Evolutionary conservation across 2,888 invertebrate genomes (phyloP), one percentile per base, ranked within the genome.

Genomic region (Dermolepida albohirtum): DNA sequence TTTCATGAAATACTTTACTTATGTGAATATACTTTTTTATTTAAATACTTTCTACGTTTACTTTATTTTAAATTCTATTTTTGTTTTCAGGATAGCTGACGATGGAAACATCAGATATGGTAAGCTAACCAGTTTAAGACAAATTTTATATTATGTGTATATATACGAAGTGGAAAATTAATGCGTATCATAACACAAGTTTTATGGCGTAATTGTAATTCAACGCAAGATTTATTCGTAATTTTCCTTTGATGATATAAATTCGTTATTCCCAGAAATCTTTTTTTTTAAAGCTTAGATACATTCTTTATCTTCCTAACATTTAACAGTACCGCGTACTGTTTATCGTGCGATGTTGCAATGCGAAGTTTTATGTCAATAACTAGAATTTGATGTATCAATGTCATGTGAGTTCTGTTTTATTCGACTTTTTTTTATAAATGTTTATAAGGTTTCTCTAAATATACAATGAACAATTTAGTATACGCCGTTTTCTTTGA

Each of bases 301-400:
- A 29, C 6, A 59, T 59, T 34, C 34, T 44, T 47, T 59, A 47
- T 47, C 54, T 54, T 40, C 11, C 8, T 40, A 54, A 50, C 50
- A 16, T 55, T 55, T 55, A 47, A 59, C 44, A 43, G 43, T 14
- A 44, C 27, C 34, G 49, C 44, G 5, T 62, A 62, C 44, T 43
- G 44, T 47, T 62, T 17, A 47, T 47, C 47, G 59, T 5, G 34
- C 59, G 34, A 62, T 62, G 34, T 47, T 47, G 59, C 59, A 47
- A 62, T 62, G 29, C 29, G 14, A 22, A 62, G 59, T 47, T 62
- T 62, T 39, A 62, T 62, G 59, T 34, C 59, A 62, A 62, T 62
- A 47, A 47, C 59, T 34, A 44, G 59, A 62, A 62, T 62, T 59
- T 22, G 16, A 47, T 47, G 47, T 47, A 34, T 62, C 34, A 62